Base-by-base conservation (phyloP, 92 coral and sea anemone genomes). In the Hydrozoanthus gracilis region DNA sequence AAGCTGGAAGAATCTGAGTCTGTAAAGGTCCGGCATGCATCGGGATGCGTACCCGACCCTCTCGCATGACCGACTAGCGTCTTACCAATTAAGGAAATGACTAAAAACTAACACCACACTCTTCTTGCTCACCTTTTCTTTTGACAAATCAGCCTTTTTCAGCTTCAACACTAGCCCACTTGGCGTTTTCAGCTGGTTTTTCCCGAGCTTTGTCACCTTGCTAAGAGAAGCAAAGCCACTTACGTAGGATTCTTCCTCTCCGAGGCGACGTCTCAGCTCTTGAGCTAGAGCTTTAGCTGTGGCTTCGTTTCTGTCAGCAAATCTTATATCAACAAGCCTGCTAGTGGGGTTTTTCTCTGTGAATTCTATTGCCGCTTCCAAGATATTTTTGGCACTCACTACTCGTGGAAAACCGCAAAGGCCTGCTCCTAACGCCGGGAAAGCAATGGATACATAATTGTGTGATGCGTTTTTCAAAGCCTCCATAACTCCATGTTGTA, bases 351-450 rank as follows among this genome's bases (percentile, higher is more conserved):
- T 78, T 45, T 83, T 77, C 76, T 48, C 44, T 16, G 77, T 88
- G 52, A 89, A 93, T 13, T 18, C 72, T 11, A 82, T 39, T 2
- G 79, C 92, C 5, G 88, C 76, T 13, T 91, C 92, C 2, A 93
- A n/a, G 91, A 89, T 79, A 16, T 87, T 73, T 12, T 52, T 70
- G 1, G 95, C 98, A 66, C 98, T 92, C 48, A 95, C 69, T 4
- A 84, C 91, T 51, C 13, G 76, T 49, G 98, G 98, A 58, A 88
- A 89, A 3, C 88, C 94, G 52, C 17, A 91, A 51, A 69, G 62
- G 27, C 98, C 98, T 11, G 95, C 83, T 9, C 98, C 87, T 11
- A 95, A 83, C 5, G 98, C 94, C 5, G 98, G 98, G 55, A 95
- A 44, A 0, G 95, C 98, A 64, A 95, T 86, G 3, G 95, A 86